These are phyloP conservation scores for Perizoma affinitatum DNA, from an alignment of 2,888 invertebrate species.

Conservation along the genomic window DNA sequence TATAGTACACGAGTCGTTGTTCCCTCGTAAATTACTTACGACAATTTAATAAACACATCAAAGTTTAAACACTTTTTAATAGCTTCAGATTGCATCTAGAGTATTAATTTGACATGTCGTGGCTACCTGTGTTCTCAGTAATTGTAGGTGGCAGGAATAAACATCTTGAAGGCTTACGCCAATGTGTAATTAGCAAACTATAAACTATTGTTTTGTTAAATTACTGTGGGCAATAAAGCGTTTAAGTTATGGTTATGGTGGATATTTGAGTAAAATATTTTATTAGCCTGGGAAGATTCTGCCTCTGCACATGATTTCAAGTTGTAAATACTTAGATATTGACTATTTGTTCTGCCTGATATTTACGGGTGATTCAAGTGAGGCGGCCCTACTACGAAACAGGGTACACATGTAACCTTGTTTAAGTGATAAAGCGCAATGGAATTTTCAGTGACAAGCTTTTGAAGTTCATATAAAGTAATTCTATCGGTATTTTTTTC, in stretches of 20 bases:
- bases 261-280: constrained; percentile 21
- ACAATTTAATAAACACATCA: constrained; percentile 82
- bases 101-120: constrained; percentile 73
- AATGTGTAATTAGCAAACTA: constrained; percentile 38
- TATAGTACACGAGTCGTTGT: constrained; percentile 45
- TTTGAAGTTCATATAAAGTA: no score
- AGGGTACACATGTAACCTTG: no score
- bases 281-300: constrained; percentile 26
- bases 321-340: not conserved
- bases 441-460: no score
- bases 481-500: no score
- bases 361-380: no score
- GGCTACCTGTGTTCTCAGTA: constrained; percentile 61
- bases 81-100: constrained; percentile 67
- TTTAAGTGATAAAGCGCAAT: no score
- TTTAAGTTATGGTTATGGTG: constrained; percentile 23
- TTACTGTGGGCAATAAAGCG: constrained; percentile 24
- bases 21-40: constrained; percentile 70
- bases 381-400: no score
- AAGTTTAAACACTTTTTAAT: constrained; percentile 74
- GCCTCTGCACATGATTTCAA: constrained; percentile 6
- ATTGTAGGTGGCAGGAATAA: constrained; percentile 54
- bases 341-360: no score
- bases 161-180: constrained; percentile 12
- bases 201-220: constrained; percentile 38